phyloP scores from a whole-genome alignment of 2,888 invertebrate genomes.

The Plebejus argus region DNA sequence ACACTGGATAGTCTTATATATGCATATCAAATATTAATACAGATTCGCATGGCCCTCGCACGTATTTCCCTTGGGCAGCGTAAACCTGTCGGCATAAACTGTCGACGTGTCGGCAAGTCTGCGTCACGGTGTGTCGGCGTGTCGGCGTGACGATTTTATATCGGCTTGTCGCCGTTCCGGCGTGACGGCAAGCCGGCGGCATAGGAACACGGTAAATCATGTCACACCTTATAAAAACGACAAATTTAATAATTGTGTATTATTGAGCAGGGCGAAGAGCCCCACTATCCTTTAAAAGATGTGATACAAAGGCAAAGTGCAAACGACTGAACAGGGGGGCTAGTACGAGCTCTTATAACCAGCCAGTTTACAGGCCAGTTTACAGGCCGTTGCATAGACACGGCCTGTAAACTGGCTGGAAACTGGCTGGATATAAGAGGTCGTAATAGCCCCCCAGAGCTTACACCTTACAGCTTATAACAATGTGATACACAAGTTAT shows the following conservation, averaged over 20 bases:
- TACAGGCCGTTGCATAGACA: too few relatives aligned
- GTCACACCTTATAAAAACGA: neutral
- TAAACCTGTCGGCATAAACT: constrained; percentile 42
- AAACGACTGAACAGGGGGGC: neutral
- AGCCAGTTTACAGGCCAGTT: too few relatives aligned
- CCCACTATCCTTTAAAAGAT: neutral
- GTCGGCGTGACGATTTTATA: neutral
- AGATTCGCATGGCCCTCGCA: constrained; percentile 17
- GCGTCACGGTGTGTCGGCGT: neutral
- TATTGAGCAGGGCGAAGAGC: neutral
- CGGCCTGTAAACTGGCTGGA: too few relatives aligned
- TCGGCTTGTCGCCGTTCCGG: neutral
- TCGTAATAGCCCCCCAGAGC: too few relatives aligned
- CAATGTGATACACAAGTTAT: too few relatives aligned
- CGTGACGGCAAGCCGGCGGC: neutral
- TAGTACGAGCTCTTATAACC: too few relatives aligned
- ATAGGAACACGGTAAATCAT: neutral
- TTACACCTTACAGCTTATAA: too few relatives aligned
- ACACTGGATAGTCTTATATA: neutral
- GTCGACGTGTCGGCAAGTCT: neutral
- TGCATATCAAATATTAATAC: constrained; percentile 31
- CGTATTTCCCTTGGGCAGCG: constrained; percentile 42
- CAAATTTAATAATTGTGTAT: neutral
- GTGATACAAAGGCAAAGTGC: too few relatives aligned
- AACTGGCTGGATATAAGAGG: too few relatives aligned